A percentile compares a stretch with the other conserved stretches of the same genome.
Evolutionary conservation across 2,113 vertebrate genomes (phyloP).

Genomic region (Callionymus lyra): DNA sequence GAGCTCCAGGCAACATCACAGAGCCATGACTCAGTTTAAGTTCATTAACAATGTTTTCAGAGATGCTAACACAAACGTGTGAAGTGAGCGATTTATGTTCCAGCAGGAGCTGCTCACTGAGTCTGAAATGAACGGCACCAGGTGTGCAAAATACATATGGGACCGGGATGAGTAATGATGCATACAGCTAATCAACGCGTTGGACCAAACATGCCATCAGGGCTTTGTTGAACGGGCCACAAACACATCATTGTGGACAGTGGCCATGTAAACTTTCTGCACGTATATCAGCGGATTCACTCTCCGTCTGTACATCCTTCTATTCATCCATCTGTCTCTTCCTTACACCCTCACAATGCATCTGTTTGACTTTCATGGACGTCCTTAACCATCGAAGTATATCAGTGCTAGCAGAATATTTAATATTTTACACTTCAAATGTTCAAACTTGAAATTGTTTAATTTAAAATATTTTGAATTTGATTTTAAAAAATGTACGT

Average conservation of each 20-base stretch:
- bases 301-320: conserved; percentile 40
- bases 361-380: conserved; percentile 29
- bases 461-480: no score
- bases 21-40: conserved; percentile 15
- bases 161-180: conserved; percentile 48
- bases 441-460: no score
- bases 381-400: conserved; percentile 29
- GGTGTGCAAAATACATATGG: conserved; percentile 51
- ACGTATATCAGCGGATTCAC: conserved; percentile 35
- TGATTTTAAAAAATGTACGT: no score
- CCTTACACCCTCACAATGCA: conserved; percentile 19
- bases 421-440: no score
- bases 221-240: conserved; percentile 26
- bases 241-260: conserved; percentile 29
- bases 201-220: conserved; percentile 46
- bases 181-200: conserved; percentile 49
- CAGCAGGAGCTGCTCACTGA: conserved; percentile 28
- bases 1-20: conserved; percentile 1
- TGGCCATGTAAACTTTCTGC: conserved; percentile 27
- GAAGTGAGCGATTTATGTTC: conserved; percentile 32
- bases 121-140: conserved; percentile 46
- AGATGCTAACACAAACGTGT: conserved; percentile 20
- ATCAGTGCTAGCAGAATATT: no score
- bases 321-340: conserved; percentile 31
- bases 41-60: conserved; percentile 9